Conservation (phyloP, 2,113 vertebrate genomes). For the Tinamus guttatus region DNA sequence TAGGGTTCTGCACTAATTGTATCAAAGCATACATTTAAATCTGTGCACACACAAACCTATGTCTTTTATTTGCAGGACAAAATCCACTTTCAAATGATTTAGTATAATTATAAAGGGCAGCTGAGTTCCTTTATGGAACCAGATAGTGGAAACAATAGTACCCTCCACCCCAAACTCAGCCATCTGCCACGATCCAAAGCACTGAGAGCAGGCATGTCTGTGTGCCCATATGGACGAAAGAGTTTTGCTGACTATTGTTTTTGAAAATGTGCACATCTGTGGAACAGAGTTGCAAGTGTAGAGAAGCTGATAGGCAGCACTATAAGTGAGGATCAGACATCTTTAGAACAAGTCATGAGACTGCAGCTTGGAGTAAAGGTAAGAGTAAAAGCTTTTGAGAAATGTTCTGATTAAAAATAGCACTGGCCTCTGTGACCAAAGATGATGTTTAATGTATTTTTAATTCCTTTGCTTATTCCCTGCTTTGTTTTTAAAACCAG, state of each 20-base stretch:
- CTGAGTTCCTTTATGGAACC: neutral
- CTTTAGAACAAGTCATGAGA: neutral
- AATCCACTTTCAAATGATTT: neutral
- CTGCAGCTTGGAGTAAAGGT: neutral
- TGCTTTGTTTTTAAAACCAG: neutral
- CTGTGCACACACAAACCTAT: neutral
- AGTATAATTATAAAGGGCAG: accelerated
- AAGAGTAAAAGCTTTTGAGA: neutral
- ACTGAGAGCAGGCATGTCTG: neutral
- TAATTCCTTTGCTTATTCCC: neutral
- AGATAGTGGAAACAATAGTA: neutral
- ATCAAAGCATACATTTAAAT: neutral
- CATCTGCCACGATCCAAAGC: neutral
- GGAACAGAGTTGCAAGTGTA: neutral
- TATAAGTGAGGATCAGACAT: neutral
- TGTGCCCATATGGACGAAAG: neutral
- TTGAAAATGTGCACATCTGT: neutral
- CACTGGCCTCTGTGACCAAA: neutral
- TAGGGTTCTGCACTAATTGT: neutral
- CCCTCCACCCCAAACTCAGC: neutral
- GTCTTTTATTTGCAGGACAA: neutral
- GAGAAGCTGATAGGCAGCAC: neutral
- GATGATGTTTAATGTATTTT: neutral
- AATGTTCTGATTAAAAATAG: neutral
- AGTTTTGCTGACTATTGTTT: neutral